Evolutionary conservation across 2,888 invertebrate species (phyloP).

Genomic region (Quadroppia sp.): DNA sequence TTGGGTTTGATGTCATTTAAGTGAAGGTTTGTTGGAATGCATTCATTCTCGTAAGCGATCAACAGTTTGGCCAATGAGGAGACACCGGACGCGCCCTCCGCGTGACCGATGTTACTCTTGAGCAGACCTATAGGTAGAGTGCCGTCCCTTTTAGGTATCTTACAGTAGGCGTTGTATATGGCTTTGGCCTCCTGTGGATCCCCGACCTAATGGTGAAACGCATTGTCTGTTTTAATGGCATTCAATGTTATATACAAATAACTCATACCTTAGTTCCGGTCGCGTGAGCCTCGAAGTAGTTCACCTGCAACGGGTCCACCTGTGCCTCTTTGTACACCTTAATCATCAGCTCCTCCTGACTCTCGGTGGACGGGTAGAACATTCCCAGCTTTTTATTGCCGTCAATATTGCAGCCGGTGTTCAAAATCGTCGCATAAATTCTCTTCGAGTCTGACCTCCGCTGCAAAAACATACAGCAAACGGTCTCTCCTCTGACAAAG

Average conservation of each 20-base stretch:
- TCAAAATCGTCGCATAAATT: constrained; percentile 78
- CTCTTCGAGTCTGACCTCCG: constrained; percentile 68
- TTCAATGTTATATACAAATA: too few relatives aligned
- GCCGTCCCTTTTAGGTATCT: constrained; percentile 58
- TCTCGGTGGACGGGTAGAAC: constrained; percentile 59
- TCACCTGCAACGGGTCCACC: constrained; percentile 73
- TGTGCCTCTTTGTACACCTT: constrained; percentile 80
- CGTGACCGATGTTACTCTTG: constrained; percentile 98
- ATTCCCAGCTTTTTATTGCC: constrained; percentile 73
- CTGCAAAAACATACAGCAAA: constrained; percentile 68
- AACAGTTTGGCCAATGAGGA: constrained; percentile 51
- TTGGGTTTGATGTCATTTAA: constrained; percentile 56
- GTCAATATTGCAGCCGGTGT: constrained; percentile 86
- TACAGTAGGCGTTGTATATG: constrained; percentile 49
- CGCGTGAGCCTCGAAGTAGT: constrained; percentile 94
- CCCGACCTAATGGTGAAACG: too few relatives aligned
- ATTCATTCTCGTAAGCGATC: constrained; percentile 55
- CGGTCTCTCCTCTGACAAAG: constrained; percentile 78
- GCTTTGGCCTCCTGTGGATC: constrained; percentile 58
- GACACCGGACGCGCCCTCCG: constrained; percentile 62
- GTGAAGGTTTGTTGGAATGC: constrained; percentile 57
- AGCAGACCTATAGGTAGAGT: constrained; percentile 85
- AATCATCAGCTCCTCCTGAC: constrained; percentile 62
- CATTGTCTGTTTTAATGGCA: too few relatives aligned
- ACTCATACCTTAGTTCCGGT: constrained; percentile 67